Conservation (phyloP, 2,888 invertebrate species). For the Plebejus melissa region DNA sequence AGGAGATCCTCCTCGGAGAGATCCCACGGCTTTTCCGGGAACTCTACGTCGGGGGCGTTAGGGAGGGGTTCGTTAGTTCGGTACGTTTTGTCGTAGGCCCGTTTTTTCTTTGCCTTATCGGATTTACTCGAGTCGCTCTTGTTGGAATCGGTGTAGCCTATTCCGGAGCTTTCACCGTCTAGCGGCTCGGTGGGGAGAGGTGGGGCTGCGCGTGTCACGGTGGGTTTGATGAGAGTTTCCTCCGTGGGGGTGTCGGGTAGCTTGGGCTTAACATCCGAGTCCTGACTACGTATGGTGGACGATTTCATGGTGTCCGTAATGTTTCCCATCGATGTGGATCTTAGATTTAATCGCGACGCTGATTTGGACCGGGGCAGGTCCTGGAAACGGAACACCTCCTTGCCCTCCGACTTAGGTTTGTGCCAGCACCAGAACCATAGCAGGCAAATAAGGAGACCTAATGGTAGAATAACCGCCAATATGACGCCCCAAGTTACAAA, state of each 20-base stretch:
- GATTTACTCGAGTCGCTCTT: slow-evolving; percentile 73
- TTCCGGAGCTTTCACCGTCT: slow-evolving; percentile 72
- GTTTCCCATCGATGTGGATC: slow-evolving; percentile 74
- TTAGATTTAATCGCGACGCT: slow-evolving; percentile 78
- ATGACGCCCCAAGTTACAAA: slow-evolving; percentile 87
- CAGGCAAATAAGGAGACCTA: slow-evolving; percentile 80
- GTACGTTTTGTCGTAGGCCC: slow-evolving; percentile 89
- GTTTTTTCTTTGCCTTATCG: slow-evolving; percentile 82
- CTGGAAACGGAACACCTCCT: slow-evolving; percentile 76
- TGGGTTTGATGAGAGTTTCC: slow-evolving; percentile 51
- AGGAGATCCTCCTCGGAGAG: slow-evolving; percentile 82
- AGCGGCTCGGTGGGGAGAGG: slow-evolving; percentile 50
- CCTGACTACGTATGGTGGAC: slow-evolving; percentile 58
- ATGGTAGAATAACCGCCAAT: slow-evolving; percentile 84
- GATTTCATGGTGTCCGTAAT: slow-evolving; percentile 73
- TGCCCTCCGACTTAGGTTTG: slow-evolving; percentile 79
- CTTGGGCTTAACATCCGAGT: slow-evolving; percentile 59
- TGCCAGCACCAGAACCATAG: slow-evolving; percentile 81
- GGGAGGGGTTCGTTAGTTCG: slow-evolving; percentile 90
- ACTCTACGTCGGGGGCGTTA: slow-evolving; percentile 85
- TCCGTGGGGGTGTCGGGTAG: slow-evolving; percentile 62
- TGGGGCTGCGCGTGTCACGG: slow-evolving; percentile 56
- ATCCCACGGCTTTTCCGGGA: slow-evolving; percentile 90
- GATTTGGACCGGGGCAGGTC: slow-evolving; percentile 79
- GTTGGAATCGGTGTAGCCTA: slow-evolving; percentile 75